Evolutionary conservation across 1,140 invertebrate genomes (phyloP).

Genomic region (Temnothorax longispinosus): DNA sequence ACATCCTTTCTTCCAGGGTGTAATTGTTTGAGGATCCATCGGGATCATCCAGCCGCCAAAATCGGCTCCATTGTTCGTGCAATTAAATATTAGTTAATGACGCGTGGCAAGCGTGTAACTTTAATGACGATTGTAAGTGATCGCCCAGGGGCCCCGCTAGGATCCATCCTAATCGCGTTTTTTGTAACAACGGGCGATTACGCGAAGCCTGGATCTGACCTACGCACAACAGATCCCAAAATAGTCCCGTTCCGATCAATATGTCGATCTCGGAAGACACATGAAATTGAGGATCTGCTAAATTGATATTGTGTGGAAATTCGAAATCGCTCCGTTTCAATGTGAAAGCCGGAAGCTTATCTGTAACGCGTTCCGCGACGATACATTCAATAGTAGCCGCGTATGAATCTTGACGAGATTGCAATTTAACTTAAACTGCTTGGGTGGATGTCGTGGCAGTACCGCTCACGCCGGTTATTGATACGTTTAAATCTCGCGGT

Average conservation of each 20-base stretch:
- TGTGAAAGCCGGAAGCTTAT: not conserved
- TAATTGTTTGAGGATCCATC: not conserved
- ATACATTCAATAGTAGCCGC: not conserved
- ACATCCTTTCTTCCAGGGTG: not conserved
- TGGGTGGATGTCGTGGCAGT: not conserved
- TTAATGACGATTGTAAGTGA: not conserved
- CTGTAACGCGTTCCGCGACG: not conserved
- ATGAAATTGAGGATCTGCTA: slow-evolving; percentile 72
- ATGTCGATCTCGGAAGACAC: slow-evolving; percentile 64
- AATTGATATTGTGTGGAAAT: not conserved
- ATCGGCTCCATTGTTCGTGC: not conserved
- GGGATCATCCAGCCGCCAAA: not conserved
- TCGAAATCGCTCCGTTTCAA: not conserved
- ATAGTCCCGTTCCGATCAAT: slow-evolving; percentile 68
- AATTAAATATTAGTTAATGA: not conserved
- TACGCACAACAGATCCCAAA: slow-evolving; percentile 60
- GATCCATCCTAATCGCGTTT: not conserved
- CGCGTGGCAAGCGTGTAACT: too few relatives aligned
- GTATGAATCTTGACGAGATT: not conserved
- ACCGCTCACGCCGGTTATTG: not conserved
- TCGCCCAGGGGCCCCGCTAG: not conserved
- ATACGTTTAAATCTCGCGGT: not conserved
- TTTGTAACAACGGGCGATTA: not conserved
- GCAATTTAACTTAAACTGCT: not conserved
- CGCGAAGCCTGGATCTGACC: not conserved